A percentile compares a stretch with the other conserved stretches of the same genome.
Evolutionary conservation across 2,888 invertebrate species (phyloP).

Genomic region (Oligia latruncula): DNA sequence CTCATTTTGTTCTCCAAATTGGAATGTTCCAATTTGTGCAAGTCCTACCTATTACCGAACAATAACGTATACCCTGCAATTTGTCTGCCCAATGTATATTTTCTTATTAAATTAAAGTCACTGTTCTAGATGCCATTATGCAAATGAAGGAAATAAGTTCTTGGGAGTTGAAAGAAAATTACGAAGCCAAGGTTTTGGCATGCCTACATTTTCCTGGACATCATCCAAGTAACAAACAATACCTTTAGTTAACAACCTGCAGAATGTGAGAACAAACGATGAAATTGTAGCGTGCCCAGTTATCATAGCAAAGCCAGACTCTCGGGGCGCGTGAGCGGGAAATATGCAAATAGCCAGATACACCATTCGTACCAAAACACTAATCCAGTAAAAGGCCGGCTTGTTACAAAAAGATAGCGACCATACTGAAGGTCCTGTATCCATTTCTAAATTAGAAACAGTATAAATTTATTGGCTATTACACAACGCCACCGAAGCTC

Average conservation of each 20-base stretch:
- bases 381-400: slow-evolving; percentile 59
- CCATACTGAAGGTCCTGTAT: slow-evolving; percentile 57
- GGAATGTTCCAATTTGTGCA: slow-evolving; percentile 49
- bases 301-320: slow-evolving; percentile 28
- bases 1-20: slow-evolving; percentile 49
- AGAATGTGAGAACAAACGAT: slow-evolving; percentile 19
- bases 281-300: slow-evolving; percentile 28
- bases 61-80: slow-evolving; percentile 25
- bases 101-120: slow-evolving; percentile 36
- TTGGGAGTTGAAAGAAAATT: slow-evolving; percentile 34
- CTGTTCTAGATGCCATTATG: slow-evolving; percentile 24
- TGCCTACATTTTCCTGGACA: slow-evolving; percentile 18
- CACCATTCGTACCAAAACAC: slow-evolving; percentile 55
- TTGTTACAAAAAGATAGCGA: slow-evolving; percentile 55
- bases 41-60: slow-evolving; percentile 12
- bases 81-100: slow-evolving; percentile 15
- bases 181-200: slow-evolving; percentile 12
- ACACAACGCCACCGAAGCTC: slow-evolving; percentile 62
- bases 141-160: slow-evolving; percentile 30
- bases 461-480: slow-evolving; percentile 71
- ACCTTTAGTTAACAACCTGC: slow-evolving; percentile 2
- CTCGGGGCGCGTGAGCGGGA: slow-evolving; percentile 6
- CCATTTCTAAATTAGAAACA: slow-evolving; percentile 75
- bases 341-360: slow-evolving; percentile 46
- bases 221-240: slow-evolving; percentile 35